These are phyloP conservation scores for Parnassius apollo DNA, from an alignment of 2,888 invertebrate species.

Conservation along the genomic window DNA sequence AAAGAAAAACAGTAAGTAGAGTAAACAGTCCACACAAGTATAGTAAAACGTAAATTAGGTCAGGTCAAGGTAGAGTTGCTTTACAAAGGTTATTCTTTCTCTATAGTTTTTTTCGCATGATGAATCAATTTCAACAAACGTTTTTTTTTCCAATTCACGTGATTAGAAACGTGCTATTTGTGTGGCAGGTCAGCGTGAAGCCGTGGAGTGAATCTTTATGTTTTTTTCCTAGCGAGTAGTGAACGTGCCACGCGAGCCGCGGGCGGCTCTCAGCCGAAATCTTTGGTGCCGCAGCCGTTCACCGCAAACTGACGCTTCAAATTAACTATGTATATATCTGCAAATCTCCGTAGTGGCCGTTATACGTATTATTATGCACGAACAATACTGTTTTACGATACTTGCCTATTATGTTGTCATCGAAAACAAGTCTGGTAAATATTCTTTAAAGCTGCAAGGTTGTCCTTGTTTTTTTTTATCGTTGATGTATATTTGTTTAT, in stretches of 20 bases:
- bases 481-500: slow-evolving; percentile 14
- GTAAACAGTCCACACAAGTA: no score
- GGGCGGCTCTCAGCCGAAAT: slow-evolving; percentile 63
- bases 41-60: no score
- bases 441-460: slow-evolving; percentile 20
- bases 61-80: no score
- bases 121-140: slow-evolving; percentile 8
- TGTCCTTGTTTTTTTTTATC: slow-evolving; percentile 15
- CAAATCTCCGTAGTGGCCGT: slow-evolving; percentile 31
- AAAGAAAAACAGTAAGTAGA: no score
- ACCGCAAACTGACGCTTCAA: slow-evolving; percentile 47
- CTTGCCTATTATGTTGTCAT: slow-evolving; percentile 21
- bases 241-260: slow-evolving; percentile 46
- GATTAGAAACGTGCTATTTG: slow-evolving; percentile 23
- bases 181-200: slow-evolving; percentile 37
- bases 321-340: slow-evolving; percentile 41
- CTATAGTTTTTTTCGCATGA: slow-evolving; percentile 15
- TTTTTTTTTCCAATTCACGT: slow-evolving; percentile 10
- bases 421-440: slow-evolving; percentile 22
- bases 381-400: slow-evolving; percentile 26
- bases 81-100: background rate
- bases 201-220: slow-evolving; percentile 47
- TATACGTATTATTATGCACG: slow-evolving; percentile 27
- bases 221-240: slow-evolving; percentile 50
- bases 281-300: slow-evolving; percentile 47